Percentiles rank a stretch among this genome's conserved stretches.
Evolutionary conservation across 1,140 invertebrate species (phyloP).

Genomic region (Delia radicum): DNA sequence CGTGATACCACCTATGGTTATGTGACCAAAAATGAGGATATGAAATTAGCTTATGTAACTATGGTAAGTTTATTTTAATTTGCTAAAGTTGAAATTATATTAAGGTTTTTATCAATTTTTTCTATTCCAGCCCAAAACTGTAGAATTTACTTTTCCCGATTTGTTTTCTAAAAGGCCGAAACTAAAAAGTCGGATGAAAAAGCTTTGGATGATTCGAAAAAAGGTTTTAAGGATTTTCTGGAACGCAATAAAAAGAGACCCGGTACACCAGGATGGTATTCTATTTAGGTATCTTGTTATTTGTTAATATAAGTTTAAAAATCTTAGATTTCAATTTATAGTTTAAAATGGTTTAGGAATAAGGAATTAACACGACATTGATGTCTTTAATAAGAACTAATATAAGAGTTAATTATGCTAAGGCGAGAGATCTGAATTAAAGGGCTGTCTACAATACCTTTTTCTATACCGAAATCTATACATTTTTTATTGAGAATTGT

Average conservation of each 20-base stretch:
- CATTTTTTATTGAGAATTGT: no score
- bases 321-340: no score
- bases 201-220: constrained; percentile 57
- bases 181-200: constrained; percentile 59
- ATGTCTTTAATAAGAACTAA: no score
- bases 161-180: constrained; percentile 55
- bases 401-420: no score
- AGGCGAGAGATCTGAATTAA: no score
- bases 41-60: constrained; percentile 77
- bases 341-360: no score
- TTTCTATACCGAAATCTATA: no score
- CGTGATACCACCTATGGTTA: constrained; percentile 60
- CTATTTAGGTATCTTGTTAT: constrained; percentile 57
- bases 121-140: constrained; percentile 58
- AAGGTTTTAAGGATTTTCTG: constrained; percentile 56
- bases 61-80: constrained; percentile 63
- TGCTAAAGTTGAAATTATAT: background rate
- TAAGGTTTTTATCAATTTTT: background rate
- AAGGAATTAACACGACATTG: no score
- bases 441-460: no score
- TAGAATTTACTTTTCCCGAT: constrained; percentile 62
- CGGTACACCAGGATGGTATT: constrained; percentile 65
- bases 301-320: constrained; percentile 3
- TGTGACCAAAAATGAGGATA: constrained; percentile 80
- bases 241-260: constrained; percentile 58